phyloP scores from a whole-genome alignment of 2,888 invertebrate species.

The Lypha dubia region DNA sequence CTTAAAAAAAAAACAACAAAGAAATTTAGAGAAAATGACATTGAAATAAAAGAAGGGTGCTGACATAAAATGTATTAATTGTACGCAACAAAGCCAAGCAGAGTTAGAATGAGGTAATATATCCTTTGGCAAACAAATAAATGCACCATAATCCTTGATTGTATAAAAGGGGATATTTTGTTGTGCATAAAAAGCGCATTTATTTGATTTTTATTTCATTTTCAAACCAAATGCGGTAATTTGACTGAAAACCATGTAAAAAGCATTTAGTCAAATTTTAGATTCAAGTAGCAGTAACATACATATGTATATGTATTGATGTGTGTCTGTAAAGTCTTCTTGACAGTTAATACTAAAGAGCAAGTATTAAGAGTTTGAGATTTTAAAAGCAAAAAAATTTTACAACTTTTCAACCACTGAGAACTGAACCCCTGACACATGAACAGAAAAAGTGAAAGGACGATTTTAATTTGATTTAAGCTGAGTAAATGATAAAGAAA shows the following conservation, averaged over 20 bases:
- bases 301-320: neutral
- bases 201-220: constrained; percentile 43
- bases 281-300: neutral
- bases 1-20: constrained; percentile 45
- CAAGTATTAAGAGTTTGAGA: constrained; percentile 12
- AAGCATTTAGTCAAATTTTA: constrained; percentile 53
- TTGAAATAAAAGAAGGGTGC: constrained; percentile 44
- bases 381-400: constrained; percentile 30
- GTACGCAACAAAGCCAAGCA: constrained; percentile 34
- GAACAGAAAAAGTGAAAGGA: neutral
- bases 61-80: constrained; percentile 67
- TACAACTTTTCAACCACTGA: constrained; percentile 37
- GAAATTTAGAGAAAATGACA: constrained; percentile 11
- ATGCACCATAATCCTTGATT: constrained; percentile 8
- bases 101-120: constrained; percentile 18
- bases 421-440: no score
- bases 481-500: constrained; percentile 43
- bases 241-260: constrained; percentile 44
- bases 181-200: constrained; percentile 64
- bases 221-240: constrained; percentile 49
- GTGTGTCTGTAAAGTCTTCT: neutral
- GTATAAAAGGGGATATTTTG: neutral
- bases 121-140: constrained; percentile 24
- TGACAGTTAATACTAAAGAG: neutral
- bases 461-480: neutral